Evolutionary conservation across 1,140 invertebrate genomes (phyloP), one percentile per base, ranked within the genome.

Genomic region (Stegodyphus mimosarum): DNA sequence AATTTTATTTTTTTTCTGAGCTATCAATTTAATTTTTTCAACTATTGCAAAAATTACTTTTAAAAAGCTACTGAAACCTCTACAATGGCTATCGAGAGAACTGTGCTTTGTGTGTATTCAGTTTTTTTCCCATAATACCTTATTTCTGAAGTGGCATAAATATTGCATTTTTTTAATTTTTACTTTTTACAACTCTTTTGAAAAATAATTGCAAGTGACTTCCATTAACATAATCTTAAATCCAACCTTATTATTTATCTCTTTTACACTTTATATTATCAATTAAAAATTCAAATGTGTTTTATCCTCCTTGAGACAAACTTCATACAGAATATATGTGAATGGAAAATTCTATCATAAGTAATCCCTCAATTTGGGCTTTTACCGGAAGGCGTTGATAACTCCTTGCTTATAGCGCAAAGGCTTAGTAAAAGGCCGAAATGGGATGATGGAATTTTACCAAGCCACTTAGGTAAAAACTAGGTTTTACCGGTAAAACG

Each of bases 391-490:
- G 15, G 33, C 69, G 33, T 48, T 70, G 18, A 48, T 70, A 70
- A 50, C 15, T 70, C 33, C 33, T 33, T 33, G 67, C 5, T 70
- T 49, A 7, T 70, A 33, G 17, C 7, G 9, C 69, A 70, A 70
- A 70, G 69, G 69, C 2, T 49, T 70, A 48, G 69, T 70, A n/a
- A 50, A 70, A 52, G 33, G 7, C 10, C 33, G 69, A 70, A 70
- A 70, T 70, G 69, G 69, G 49, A 70, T 70, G 18, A 49, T 70
- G n/a, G n/a, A n/a, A n/a, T n/a, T n/a, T n/a, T n/a, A n/a, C n/a
- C n/a, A n/a, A n/a, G n/a, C n/a, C n/a, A n/a, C n/a, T n/a, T n/a
- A n/a, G n/a, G n/a, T n/a, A n/a, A n/a, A n/a, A n/a, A n/a, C n/a
- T n/a, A n/a, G n/a, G n/a, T n/a, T n/a, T n/a, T n/a, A n/a, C n/a